A percentile compares a stretch with the other conserved stretches of the same genome.
Evolutionary conservation across 2,113 vertebrate species (phyloP).

Genomic region (Tapirus terrestris): DNA sequence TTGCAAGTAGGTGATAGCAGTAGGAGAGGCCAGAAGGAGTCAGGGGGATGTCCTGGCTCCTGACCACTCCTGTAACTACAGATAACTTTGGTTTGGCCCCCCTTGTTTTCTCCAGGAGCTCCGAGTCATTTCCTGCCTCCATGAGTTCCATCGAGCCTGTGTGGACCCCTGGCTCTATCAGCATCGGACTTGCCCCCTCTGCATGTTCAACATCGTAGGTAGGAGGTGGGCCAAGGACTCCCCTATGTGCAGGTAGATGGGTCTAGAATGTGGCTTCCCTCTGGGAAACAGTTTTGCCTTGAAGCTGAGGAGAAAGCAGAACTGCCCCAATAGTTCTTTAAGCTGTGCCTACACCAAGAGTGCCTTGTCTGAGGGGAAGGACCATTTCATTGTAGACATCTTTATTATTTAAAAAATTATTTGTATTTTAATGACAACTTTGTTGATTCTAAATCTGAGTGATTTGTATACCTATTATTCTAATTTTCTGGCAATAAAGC

Average conservation of each 20-base stretch:
- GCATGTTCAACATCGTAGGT: conserved; percentile 99
- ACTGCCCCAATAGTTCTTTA: not conserved
- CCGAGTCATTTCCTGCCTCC: conserved; percentile 96
- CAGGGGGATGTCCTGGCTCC: not conserved
- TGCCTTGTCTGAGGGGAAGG: not conserved
- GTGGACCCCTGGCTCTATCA: conserved; percentile 98
- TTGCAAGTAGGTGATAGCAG: not conserved
- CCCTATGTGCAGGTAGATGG: not conserved
- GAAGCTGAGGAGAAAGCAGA: not conserved
- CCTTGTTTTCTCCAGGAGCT: conserved; percentile 89
- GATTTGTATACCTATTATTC: not conserved
- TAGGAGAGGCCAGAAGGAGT: not conserved
- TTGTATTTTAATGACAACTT: not conserved
- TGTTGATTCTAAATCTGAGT: conserved; percentile 5
- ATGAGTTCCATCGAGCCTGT: conserved; percentile 97
- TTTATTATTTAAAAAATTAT: not conserved
- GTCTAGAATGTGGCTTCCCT: not conserved
- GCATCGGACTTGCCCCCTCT: conserved; percentile 96
- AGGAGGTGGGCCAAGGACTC: conserved; percentile 75
- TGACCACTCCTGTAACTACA: not conserved
- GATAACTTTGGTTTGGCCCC: not conserved
- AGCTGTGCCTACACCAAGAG: not conserved
- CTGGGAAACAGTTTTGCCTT: not conserved
- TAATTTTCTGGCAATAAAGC: conserved; percentile 22
- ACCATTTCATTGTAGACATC: not conserved